phyloP scores from a whole-genome alignment of 2,888 invertebrate species.

The Xestia ashworthii region DNA sequence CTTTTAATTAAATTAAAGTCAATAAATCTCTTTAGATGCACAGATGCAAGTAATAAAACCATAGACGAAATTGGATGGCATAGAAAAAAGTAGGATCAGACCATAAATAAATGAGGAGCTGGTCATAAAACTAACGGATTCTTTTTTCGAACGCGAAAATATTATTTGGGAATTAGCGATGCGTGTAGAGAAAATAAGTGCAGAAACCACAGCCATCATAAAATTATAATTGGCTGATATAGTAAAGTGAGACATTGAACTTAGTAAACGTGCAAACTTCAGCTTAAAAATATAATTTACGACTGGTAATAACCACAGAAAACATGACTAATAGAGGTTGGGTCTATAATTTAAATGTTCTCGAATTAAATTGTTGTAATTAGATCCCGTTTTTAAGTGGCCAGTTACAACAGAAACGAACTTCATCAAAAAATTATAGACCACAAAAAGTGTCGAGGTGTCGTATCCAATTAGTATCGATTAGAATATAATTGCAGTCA shows the following conservation, averaged over 20 bases:
- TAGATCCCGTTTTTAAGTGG: conserved; percentile 32
- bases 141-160: conserved; percentile 33
- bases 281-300: conserved; percentile 37
- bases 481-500: conserved; percentile 51
- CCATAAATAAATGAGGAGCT: conserved; percentile 39
- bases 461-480: conserved; percentile 30
- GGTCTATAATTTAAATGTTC: conserved; percentile 41
- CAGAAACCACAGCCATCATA: conserved; percentile 30
- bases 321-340: conserved; percentile 24
- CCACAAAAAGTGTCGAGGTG: conserved; percentile 29
- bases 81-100: conserved; percentile 39
- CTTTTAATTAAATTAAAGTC: conserved; percentile 42
- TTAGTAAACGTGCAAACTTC: conserved; percentile 30
- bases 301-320: conserved; percentile 38
- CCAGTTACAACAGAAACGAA: conserved; percentile 13
- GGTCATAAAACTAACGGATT: conserved; percentile 59
- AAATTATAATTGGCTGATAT: conserved; percentile 24
- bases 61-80: conserved; percentile 44
- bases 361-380: conserved; percentile 23
- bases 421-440: conserved; percentile 9
- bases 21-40: conserved; percentile 40
- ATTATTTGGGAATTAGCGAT: conserved; percentile 31
- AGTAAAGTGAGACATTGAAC: conserved; percentile 57
- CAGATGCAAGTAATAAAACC: conserved; percentile 40
- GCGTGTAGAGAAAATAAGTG: conserved; percentile 32